A percentile compares a stretch with the other conserved stretches of the same genome.
Evolutionary conservation across 2,113 vertebrate species (phyloP).

Genomic region (Cynopterus brachyotis): DNA sequence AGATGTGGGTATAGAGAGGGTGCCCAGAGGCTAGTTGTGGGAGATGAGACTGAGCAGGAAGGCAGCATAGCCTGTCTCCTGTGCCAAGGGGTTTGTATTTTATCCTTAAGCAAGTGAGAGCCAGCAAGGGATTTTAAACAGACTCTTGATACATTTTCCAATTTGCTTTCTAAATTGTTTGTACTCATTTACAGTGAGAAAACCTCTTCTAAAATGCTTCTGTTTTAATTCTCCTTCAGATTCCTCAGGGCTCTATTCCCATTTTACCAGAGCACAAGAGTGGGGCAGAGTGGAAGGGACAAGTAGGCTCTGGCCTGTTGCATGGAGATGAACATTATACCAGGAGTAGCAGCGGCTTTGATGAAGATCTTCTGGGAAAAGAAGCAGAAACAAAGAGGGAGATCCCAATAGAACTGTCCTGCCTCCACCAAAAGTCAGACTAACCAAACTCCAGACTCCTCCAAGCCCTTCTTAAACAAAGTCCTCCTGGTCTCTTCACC

Average conservation of each 20-base stretch:
- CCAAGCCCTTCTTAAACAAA: neutral
- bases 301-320: neutral
- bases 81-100: neutral
- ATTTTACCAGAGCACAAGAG: neutral
- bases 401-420: neutral
- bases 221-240: neutral
- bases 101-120: neutral
- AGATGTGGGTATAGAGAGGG: neutral
- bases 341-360: neutral
- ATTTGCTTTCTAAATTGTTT: constrained; percentile 1
- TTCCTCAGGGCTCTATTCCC: neutral
- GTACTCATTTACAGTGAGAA: neutral
- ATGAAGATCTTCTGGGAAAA: neutral
- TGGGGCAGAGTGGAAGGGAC: too few relatives aligned
- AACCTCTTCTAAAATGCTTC: neutral
- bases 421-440: neutral
- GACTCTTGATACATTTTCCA: neutral
- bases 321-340: neutral
- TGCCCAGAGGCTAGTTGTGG: neutral
- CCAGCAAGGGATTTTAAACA: neutral
- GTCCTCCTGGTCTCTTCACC: neutral
- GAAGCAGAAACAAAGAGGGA: neutral
- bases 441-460: neutral
- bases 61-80: neutral
- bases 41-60: neutral